These are phyloP conservation scores for Zaprionus vittiger DNA, from an alignment of 1,140 invertebrate genomes.

Conservation along the genomic window DNA sequence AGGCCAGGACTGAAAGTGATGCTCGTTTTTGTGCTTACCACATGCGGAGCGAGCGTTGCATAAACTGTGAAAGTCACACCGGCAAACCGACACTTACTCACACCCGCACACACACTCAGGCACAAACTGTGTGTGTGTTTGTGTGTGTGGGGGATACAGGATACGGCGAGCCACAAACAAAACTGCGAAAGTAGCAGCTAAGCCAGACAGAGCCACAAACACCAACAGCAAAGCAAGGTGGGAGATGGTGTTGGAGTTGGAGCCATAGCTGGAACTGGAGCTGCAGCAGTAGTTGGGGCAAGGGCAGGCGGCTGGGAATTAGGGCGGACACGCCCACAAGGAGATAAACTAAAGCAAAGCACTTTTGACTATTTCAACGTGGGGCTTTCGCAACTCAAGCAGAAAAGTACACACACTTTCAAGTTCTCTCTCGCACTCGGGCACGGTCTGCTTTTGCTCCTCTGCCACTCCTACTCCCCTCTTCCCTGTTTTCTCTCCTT, in stretches of 20 bases:
- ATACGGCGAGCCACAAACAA: constrained; percentile 81
- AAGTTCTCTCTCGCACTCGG: constrained; percentile 43
- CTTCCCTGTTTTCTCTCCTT: constrained; percentile 9
- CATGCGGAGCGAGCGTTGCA: constrained; percentile 57
- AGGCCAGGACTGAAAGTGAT: constrained; percentile 14
- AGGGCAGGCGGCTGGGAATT: not conserved
- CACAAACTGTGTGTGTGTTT: constrained; percentile 11
- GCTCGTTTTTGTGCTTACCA: constrained; percentile 71
- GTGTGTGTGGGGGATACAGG: constrained; percentile 53
- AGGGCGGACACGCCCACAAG: constrained; percentile 56
- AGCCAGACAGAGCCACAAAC: constrained; percentile 76
- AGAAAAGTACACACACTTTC: constrained; percentile 82
- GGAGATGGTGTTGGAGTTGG: not conserved
- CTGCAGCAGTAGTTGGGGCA: not conserved
- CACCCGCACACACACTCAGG: constrained; percentile 19
- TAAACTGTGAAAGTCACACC: constrained; percentile 79
- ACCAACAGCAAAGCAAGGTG: constrained; percentile 2
- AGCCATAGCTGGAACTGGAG: not conserved
- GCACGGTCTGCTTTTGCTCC: constrained; percentile 7
- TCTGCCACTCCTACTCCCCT: not conserved
- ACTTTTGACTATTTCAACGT: constrained; percentile 81
- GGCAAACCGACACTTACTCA: constrained; percentile 54
- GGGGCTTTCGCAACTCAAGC: constrained; percentile 74
- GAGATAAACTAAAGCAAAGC: constrained; percentile 81
- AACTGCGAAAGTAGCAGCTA: constrained; percentile 81